Conservation (phyloP, 2,888 invertebrate genomes). For the Slavum lentiscoides region DNA sequence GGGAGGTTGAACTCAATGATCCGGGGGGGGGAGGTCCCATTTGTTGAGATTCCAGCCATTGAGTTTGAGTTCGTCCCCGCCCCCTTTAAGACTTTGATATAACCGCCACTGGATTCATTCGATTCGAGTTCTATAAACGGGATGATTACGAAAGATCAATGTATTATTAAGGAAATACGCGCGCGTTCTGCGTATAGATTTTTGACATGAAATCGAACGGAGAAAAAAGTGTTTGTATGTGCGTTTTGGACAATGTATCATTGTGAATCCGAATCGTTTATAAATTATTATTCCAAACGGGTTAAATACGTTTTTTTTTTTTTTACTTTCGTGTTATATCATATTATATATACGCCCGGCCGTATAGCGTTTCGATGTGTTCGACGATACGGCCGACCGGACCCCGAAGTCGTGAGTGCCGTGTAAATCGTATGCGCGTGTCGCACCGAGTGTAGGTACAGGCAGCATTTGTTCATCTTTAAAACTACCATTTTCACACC, state of each 20-base stretch:
- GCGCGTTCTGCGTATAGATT: too few relatives aligned
- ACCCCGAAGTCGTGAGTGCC: constrained; percentile 32
- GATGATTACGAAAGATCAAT: too few relatives aligned
- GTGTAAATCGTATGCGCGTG: constrained; percentile 38
- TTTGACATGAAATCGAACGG: too few relatives aligned
- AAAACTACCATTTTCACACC: constrained; percentile 35
- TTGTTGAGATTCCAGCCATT: too few relatives aligned
- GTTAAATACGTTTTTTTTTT: not conserved
- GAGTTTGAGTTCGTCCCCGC: too few relatives aligned
- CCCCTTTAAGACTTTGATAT: too few relatives aligned
- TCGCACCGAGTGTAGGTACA: constrained; percentile 17
- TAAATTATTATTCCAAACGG: not conserved
- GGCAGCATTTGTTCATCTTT: constrained; percentile 20
- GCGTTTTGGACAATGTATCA: not conserved
- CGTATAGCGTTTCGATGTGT: constrained; percentile 16
- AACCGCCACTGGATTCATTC: too few relatives aligned
- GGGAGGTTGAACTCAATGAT: too few relatives aligned
- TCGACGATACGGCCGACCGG: constrained; percentile 24
- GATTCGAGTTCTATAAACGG: too few relatives aligned
- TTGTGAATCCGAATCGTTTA: not conserved
- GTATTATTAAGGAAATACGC: too few relatives aligned
- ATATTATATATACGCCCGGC: not conserved
- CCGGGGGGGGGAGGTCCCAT: too few relatives aligned
- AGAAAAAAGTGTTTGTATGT: not conserved
- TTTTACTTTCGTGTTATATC: too few relatives aligned